Conservation (phyloP, 1,140 invertebrate species). For the Nylanderia fulva region DNA sequence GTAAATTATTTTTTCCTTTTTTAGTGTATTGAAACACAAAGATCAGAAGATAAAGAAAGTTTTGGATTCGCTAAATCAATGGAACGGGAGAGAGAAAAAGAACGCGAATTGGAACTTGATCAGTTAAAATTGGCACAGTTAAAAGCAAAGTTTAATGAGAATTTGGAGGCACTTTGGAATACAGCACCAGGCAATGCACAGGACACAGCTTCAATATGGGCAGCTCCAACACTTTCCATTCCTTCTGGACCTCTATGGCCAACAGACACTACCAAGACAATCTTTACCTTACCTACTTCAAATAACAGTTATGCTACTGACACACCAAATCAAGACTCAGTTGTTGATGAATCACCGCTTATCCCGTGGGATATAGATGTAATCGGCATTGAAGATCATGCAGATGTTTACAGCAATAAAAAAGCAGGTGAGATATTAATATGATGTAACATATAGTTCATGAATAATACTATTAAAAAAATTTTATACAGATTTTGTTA, state of each 20-base stretch:
- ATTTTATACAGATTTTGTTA: neutral
- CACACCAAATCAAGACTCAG: constrained; percentile 77
- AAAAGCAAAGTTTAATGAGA: constrained; percentile 88
- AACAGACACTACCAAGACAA: constrained; percentile 76
- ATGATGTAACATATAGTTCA: constrained; percentile 24
- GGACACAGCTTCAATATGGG: constrained; percentile 83
- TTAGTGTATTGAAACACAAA: constrained; percentile 74
- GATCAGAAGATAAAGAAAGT: constrained; percentile 78
- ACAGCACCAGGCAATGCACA: constrained; percentile 81
- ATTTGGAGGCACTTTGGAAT: constrained; percentile 89
- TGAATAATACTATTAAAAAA: constrained; percentile 41
- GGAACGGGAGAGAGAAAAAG: constrained; percentile 82
- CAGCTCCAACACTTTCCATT: constrained; percentile 83
- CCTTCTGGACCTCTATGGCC: constrained; percentile 83
- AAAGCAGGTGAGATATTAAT: constrained; percentile 60
- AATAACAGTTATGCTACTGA: constrained; percentile 71
- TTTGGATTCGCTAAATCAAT: constrained; percentile 83
- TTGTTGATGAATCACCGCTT: constrained; percentile 81
- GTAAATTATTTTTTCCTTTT: constrained; percentile 26
- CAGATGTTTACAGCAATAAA: constrained; percentile 75
- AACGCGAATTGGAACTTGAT: constrained; percentile 83
- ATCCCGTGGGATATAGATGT: constrained; percentile 83
- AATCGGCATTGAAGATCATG: constrained; percentile 78
- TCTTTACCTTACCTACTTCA: constrained; percentile 76
- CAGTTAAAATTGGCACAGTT: constrained; percentile 88